Evolutionary conservation across 2,888 invertebrate species (phyloP).

Genomic region (Plebejus melissa): DNA sequence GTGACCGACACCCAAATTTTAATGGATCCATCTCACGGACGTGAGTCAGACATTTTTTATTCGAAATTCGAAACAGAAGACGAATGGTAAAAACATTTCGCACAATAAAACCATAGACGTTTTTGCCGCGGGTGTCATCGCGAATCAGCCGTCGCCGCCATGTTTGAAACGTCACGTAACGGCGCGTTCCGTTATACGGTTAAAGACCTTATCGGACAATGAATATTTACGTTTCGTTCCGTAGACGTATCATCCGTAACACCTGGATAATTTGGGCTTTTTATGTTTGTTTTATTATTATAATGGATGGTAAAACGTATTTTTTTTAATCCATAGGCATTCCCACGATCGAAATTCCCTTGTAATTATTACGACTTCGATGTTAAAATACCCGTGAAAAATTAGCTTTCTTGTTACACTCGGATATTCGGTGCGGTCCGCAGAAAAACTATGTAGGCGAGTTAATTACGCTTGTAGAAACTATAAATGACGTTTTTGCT

Average conservation of each 20-base stretch:
- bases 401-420: conserved; percentile 1
- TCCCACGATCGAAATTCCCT: conserved; percentile 10
- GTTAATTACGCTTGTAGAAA: conserved; percentile 5
- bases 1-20: conserved; percentile 6
- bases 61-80: conserved; percentile 24
- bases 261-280: conserved; percentile 4
- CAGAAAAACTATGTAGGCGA: conserved; percentile 4
- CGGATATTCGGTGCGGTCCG: neutral
- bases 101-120: conserved; percentile 24
- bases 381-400: conserved; percentile 6
- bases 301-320: neutral
- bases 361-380: neutral
- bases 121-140: conserved; percentile 25
- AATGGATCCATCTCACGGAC: conserved; percentile 10
- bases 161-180: conserved; percentile 27
- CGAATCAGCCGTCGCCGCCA: conserved; percentile 26
- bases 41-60: conserved; percentile 21
- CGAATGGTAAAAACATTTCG: conserved; percentile 22
- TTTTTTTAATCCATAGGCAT: neutral
- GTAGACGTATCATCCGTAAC: conserved; percentile 18
- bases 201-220: conserved; percentile 30
- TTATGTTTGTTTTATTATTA: conserved; percentile 22
- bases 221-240: conserved; percentile 29
- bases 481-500: neutral
- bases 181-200: conserved; percentile 30